Conservation (phyloP, 2,113 vertebrate species). For the Talpa occidentalis region DNA sequence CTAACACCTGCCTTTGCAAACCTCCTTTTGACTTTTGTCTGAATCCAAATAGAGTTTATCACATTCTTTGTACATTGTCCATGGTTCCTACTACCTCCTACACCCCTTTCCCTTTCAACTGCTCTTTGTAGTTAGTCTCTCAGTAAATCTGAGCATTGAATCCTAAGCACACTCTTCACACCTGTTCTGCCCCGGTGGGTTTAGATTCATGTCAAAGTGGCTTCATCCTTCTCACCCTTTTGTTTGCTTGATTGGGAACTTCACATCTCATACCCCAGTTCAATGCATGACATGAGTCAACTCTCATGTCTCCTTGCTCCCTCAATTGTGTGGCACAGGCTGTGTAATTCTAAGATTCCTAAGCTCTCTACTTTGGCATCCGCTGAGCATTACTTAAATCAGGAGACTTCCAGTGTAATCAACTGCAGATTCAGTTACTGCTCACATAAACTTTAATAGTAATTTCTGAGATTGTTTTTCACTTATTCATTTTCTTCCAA, state of each 20-base stretch:
- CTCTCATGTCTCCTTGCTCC: neutral
- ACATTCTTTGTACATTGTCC: constrained; percentile 57
- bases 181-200: neutral
- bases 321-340: neutral
- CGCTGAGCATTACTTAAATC: neutral
- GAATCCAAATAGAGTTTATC: constrained; percentile 66
- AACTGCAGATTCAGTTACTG: neutral
- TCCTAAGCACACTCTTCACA: constrained; percentile 43
- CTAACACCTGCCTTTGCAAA: constrained; percentile 70
- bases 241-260: constrained; percentile 6
- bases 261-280: neutral
- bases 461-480: neutral
- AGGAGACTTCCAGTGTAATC: neutral
- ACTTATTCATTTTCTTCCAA: neutral
- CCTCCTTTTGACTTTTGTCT: constrained; percentile 63
- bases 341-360: neutral
- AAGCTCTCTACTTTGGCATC: neutral
- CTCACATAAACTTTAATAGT: neutral
- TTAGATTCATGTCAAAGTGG: constrained; percentile 25
- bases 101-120: constrained; percentile 33
- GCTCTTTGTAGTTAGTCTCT: constrained; percentile 48
- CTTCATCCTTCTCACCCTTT: constrained; percentile 20
- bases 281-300: neutral
- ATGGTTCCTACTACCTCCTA: constrained; percentile 14
- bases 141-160: constrained; percentile 41